A percentile compares a stretch with the other conserved stretches of the same genome.
Conservation (phyloP, 2,888 invertebrate genomes). For the Meandrusa payeni region DNA sequence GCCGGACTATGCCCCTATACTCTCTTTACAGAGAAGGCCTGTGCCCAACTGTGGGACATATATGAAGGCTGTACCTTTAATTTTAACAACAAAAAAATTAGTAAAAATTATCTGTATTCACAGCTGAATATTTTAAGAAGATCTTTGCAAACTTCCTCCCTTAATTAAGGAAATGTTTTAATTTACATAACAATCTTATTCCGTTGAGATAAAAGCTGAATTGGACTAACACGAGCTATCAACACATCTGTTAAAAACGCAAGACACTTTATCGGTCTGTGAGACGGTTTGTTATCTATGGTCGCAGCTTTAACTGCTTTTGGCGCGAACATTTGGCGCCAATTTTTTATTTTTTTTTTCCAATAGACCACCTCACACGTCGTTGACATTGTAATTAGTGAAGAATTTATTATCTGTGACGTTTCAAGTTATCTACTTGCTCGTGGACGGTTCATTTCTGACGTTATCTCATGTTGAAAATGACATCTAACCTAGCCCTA, state of each 20-base stretch:
- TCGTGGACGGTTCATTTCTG: background rate
- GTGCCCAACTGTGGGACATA: too few species aligned
- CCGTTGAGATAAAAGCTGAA: background rate
- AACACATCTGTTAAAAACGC: conserved; percentile 46
- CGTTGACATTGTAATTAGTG: conserved; percentile 46
- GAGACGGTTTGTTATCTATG: conserved; percentile 49
- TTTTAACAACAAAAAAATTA: too few species aligned
- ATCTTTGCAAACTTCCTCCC: conserved; percentile 20
- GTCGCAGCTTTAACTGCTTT: conserved; percentile 48
- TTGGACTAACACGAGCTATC: conserved; percentile 19
- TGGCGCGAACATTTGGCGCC: conserved; percentile 63
- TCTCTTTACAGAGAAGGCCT: too few species aligned
- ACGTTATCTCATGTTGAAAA: conserved; percentile 4
- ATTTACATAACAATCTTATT: background rate
- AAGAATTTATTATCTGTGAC: conserved; percentile 20
- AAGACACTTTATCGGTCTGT: conserved; percentile 46
- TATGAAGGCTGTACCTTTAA: too few species aligned
- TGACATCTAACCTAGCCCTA: too few species aligned
- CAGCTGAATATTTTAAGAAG: conserved; percentile 17
- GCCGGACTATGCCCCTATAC: too few species aligned
- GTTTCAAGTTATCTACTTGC: background rate
- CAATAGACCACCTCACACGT: conserved; percentile 53
- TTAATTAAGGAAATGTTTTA: background rate
- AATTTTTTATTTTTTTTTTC: conserved; percentile 39
- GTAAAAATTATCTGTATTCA: conserved; percentile 14